These are phyloP conservation scores for Molanna angustata DNA, from an alignment of 2,888 invertebrate genomes.

Conservation along the genomic window DNA sequence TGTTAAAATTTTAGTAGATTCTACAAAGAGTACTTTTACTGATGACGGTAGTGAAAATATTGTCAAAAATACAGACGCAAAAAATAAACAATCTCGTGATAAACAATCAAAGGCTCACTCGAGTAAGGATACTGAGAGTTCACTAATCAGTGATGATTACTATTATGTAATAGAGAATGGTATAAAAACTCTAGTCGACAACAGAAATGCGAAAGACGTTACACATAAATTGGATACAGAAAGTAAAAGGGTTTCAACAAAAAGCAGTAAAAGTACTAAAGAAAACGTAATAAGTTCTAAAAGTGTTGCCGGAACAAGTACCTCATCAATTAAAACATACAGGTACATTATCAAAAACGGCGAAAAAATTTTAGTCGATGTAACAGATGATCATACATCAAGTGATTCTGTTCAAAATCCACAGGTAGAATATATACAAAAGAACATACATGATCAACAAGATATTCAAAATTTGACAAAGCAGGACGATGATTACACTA, in stretches of 20 bases:
- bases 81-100: too few species aligned
- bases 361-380: background rate
- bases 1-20: slow-evolving; percentile 18
- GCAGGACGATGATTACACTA: background rate
- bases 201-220: background rate
- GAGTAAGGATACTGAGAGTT: too few species aligned
- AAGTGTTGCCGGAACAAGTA: background rate
- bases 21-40: slow-evolving; percentile 8
- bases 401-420: background rate
- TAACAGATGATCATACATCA: background rate
- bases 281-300: too few species aligned
- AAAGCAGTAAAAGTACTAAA: slow-evolving; percentile 1
- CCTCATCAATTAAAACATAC: background rate
- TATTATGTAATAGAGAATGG: slow-evolving; percentile 26
- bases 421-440: background rate
- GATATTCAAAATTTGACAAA: slow-evolving; percentile 2
- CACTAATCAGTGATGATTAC: too few species aligned
- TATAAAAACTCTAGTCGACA: slow-evolving; percentile 19
- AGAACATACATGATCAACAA: background rate
- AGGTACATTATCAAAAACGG: background rate
- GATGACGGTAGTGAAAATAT: background rate
- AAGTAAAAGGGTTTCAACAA: too few species aligned
- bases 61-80: background rate
- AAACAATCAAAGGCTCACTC: too few species aligned
- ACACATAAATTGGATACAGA: too few species aligned